phyloP scores from a whole-genome alignment of 2,888 invertebrate genomes.

The Anorthoa munda region DNA sequence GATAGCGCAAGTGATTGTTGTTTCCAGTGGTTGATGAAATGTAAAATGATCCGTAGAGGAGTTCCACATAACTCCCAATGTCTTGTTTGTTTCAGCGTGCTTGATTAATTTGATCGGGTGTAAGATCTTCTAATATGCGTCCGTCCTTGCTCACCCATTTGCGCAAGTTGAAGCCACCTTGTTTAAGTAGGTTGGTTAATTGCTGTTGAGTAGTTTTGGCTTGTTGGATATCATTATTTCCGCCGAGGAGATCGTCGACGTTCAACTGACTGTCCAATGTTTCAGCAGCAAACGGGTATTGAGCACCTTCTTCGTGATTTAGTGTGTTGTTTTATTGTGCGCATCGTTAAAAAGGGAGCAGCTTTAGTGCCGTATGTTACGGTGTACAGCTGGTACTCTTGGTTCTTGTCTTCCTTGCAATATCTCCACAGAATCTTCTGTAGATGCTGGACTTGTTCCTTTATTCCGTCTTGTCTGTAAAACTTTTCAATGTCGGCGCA shows the following conservation, averaged over 20 bases:
- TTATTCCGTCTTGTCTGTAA: conserved; percentile 1
- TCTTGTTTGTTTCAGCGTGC: no score
- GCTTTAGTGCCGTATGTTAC: no score
- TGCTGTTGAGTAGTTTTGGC: conserved; percentile 7
- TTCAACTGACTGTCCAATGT: conserved; percentile 5
- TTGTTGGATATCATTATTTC: not conserved
- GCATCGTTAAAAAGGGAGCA: no score
- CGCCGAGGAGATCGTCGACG: conserved; percentile 15
- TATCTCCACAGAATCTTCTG: conserved; percentile 18
- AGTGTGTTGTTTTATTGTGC: no score
- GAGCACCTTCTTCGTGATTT: not conserved
- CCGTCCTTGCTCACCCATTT: conserved; percentile 21
- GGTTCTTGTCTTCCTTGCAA: not conserved
- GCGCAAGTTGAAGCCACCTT: conserved; percentile 29
- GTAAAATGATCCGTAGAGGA: no score
- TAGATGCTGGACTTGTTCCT: conserved; percentile 3
- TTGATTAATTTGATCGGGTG: conserved; percentile 8
- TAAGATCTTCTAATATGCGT: not conserved
- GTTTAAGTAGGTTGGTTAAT: conserved; percentile 6
- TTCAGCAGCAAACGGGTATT: no score
- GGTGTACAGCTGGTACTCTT: conserved; percentile 1
- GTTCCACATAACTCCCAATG: no score
- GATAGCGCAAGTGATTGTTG: not conserved
- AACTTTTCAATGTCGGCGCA: conserved; percentile 7
- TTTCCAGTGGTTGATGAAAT: no score